Percentiles rank a stretch among this genome's conserved stretches.
phyloP scores from a whole-genome alignment of 2,797 vertebrate genomes.

The Thripadectes ignobilis region DNA sequence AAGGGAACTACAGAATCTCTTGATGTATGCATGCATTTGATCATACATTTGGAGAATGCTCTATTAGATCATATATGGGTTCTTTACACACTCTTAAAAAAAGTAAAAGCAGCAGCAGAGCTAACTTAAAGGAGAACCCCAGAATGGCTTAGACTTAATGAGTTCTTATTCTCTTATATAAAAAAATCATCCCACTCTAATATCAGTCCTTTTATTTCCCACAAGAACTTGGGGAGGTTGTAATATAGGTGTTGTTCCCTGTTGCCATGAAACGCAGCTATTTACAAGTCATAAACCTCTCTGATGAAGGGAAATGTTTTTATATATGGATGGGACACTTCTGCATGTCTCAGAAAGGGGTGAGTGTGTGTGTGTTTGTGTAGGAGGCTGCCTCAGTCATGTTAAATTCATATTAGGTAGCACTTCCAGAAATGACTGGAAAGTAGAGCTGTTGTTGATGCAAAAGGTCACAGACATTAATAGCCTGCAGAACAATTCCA shows the following conservation, averaged over 20 bases:
- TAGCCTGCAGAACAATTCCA: constrained; percentile 17
- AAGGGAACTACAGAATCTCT: not conserved
- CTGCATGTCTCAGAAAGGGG: not conserved
- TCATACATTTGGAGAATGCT: not conserved
- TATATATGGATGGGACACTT: not conserved
- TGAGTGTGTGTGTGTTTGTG: not conserved
- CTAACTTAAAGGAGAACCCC: not conserved
- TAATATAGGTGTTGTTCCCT: not conserved
- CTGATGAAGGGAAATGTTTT: not conserved
- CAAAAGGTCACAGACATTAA: constrained; percentile 46
- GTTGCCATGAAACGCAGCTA: not conserved
- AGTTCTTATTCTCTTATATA: not conserved
- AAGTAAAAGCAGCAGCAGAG: not conserved
- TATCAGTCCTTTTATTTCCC: not conserved
- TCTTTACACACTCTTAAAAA: not conserved
- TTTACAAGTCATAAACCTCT: not conserved
- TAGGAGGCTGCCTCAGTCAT: not conserved
- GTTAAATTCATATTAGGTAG: constrained; percentile 26
- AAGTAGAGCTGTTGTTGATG: constrained; percentile 14
- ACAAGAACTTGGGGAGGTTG: not conserved
- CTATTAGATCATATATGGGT: not conserved
- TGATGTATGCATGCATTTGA: not conserved
- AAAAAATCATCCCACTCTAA: not conserved
- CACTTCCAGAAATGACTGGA: constrained; percentile 28
- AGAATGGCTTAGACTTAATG: not conserved